Evolutionary conservation across 2,113 vertebrate genomes (phyloP), one percentile per base, ranked within the genome.

Genomic region (Arvicanthis niloticus): DNA sequence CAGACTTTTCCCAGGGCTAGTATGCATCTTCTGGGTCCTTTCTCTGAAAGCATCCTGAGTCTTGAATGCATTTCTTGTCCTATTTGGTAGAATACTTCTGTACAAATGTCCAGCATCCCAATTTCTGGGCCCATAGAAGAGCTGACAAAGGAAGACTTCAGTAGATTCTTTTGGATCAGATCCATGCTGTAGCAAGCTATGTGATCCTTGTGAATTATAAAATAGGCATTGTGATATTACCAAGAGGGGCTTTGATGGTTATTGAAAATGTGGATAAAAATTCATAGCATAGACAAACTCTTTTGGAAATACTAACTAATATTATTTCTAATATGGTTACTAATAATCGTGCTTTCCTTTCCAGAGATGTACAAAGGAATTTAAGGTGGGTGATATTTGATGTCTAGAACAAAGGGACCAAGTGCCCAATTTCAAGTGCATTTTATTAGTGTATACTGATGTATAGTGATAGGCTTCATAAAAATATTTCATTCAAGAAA

Each of bases 201-300:
- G 51, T 42, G n/a, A 88, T 21, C 4, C 80, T 81, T 77, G 62
- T 58, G 88, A 94, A 91, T 21, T n/a, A 93, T 45, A 78, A 31
- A 70, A 48, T 53, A 56, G 42, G 2, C 48, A 51, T 91, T 81
- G 21, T 75, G 31, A 76, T 81, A 37, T 65, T 58, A 29, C 16
- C 9, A 17, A 24, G 73, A 31, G 78, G 21, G 16, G 72, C n/a
- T 85, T 88, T 81, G 56, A 70, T 78, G 78, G 53, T 67, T 53
- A 87, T 73, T 75, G 58, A 93, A 94, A 90, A 91, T 78, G 80
- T 9, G 13, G 78, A 19, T 87, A 58, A 82, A 96, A 92, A 92
- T 72, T 75, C 56, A 40, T 34, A 51, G 22, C 22, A 84, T 7
- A 29, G 65, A 73, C 1, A 89, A 82, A 13, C 24, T 42, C 26